Percentiles rank a stretch among this genome's conserved stretches.
Conservation (phyloP, 2,797 vertebrate genomes). For the Melanotaenia pygmaea region DNA sequence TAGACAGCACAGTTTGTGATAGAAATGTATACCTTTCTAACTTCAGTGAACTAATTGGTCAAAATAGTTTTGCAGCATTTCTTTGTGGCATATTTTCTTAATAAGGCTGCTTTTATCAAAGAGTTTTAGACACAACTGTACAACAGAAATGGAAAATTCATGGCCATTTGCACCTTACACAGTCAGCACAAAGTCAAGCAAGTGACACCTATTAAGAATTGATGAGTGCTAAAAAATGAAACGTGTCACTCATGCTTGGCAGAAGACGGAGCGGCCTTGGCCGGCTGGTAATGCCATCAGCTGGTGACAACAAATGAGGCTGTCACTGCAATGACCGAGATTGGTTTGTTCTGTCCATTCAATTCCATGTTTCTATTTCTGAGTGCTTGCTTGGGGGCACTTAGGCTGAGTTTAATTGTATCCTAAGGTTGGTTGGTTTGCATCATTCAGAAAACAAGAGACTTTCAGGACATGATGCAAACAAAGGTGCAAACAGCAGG, state of each 20-base stretch:
- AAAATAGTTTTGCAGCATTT: not conserved
- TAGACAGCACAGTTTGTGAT: not conserved
- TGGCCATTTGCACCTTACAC: conserved; percentile 9
- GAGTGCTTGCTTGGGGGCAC: conserved; percentile 34
- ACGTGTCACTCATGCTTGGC: conserved; percentile 29
- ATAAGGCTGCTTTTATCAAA: conserved; percentile 4
- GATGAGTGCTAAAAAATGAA: conserved; percentile 56
- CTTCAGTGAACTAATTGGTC: too few relatives aligned
- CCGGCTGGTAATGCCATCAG: conserved; percentile 39
- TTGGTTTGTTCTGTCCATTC: conserved; percentile 23
- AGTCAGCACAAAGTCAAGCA: conserved; percentile 44
- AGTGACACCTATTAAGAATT: conserved; percentile 62
- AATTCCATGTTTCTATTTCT: conserved; percentile 55
- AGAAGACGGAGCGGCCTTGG: conserved; percentile 16
- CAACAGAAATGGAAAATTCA: not conserved
- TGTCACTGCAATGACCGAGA: conserved; percentile 30
- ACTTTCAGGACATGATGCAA: conserved; percentile 37
- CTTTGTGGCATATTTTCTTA: conserved; percentile 3
- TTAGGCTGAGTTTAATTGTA: conserved; percentile 63
- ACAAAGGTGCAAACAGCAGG: conserved; percentile 21
- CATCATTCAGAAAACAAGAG: conserved; percentile 37
- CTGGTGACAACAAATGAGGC: conserved; percentile 43
- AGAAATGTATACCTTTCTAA: not conserved
- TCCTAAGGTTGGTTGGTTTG: conserved; percentile 59
- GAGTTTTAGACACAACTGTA: not conserved